phyloP scores from a whole-genome alignment of 1,140 invertebrate species.

The Bombus sibiricus region DNA sequence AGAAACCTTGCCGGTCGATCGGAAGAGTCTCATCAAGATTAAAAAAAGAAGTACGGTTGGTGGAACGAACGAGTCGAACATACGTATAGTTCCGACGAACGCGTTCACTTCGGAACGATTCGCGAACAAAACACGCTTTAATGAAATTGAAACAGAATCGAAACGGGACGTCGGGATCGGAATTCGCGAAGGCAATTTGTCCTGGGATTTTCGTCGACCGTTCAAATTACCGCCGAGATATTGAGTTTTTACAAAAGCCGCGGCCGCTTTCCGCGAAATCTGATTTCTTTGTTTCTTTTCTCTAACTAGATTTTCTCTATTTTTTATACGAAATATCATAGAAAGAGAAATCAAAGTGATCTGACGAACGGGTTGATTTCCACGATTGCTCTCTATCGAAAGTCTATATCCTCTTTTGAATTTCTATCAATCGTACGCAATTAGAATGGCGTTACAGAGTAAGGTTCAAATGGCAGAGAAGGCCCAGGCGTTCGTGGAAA shows the following conservation, averaged over 20 bases:
- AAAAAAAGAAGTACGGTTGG: not conserved
- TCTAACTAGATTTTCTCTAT: not conserved
- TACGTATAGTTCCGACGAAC: not conserved
- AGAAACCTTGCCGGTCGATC: too few relatives aligned
- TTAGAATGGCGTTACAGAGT: not conserved
- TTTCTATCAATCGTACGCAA: not conserved
- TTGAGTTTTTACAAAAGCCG: not conserved
- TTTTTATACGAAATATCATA: not conserved
- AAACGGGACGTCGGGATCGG: not conserved
- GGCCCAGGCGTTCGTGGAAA: not conserved
- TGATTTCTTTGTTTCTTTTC: not conserved
- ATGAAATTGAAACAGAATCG: constrained; percentile 20
- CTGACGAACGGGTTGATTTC: too few relatives aligned
- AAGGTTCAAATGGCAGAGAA: not conserved
- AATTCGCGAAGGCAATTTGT: constrained; percentile 18
- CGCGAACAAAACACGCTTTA: not conserved
- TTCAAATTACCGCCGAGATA: not conserved
- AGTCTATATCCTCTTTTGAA: not conserved
- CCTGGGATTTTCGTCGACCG: not conserved
- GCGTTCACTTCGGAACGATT: not conserved
- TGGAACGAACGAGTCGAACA: not conserved
- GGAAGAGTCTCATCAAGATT: not conserved
- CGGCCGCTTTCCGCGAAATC: not conserved
- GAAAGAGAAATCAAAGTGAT: too few relatives aligned
- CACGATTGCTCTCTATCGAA: not conserved